Conservation (phyloP, 1,140 invertebrate genomes). For the Brachionus sp. region DNA sequence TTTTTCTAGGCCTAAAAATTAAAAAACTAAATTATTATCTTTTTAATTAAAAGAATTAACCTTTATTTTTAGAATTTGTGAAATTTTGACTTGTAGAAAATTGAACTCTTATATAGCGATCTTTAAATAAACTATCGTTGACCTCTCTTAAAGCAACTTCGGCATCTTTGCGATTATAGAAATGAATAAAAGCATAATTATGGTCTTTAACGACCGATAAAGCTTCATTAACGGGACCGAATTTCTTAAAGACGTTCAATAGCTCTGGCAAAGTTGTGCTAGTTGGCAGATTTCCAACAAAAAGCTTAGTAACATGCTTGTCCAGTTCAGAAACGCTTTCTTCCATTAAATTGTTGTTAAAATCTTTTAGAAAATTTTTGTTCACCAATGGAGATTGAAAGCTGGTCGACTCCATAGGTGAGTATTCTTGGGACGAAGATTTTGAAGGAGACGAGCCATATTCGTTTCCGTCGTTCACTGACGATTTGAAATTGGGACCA, state of each 20-base stretch:
- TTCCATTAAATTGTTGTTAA: not conserved
- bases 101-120: conserved; percentile 44
- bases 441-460: conserved; percentile 30
- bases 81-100: conserved; percentile 43
- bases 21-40: not conserved
- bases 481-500: not conserved
- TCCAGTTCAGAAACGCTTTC: not conserved
- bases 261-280: conserved; percentile 41
- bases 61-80: conserved; percentile 33
- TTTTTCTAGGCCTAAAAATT: conserved; percentile 5
- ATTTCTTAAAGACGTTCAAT: conserved; percentile 30
- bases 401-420: not conserved
- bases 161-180: conserved; percentile 44
- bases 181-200: conserved; percentile 44
- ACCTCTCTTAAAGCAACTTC: conserved; percentile 18
- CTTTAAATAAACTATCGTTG: conserved; percentile 43
- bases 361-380: not conserved
- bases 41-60: not conserved
- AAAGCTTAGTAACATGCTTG: conserved; percentile 37
- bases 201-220: conserved; percentile 41
- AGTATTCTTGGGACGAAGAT: conserved; percentile 35
- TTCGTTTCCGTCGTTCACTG: not conserved
- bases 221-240: conserved; percentile 36
- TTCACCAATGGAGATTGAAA: not conserved
- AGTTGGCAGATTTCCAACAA: conserved; percentile 41